Evolutionary conservation across 2,113 vertebrate species (phyloP), one percentile per base, ranked within the genome.

Genomic region (Herpetotheres cachinnans): DNA sequence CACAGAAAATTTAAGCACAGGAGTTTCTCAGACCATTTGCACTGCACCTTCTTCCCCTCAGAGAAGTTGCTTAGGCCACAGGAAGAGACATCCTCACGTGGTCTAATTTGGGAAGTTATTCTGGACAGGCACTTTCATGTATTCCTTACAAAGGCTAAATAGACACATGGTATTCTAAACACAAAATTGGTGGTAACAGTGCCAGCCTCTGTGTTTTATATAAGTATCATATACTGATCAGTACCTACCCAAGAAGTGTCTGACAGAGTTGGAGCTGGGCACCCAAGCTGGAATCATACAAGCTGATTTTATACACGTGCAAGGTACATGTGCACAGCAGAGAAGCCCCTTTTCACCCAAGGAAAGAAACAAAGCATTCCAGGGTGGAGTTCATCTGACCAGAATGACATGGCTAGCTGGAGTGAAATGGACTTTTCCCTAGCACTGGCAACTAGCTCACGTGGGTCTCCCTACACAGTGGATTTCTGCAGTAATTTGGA

Each of bases 321-420:
- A 56, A 80, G 25, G 12, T 27, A 12, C 12, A 5, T 1, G 26
- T 24, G 34, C 24, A 12, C 10, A 52, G 8, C 8, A 54, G 20
- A 29, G 47, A 6, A 65, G 24, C 3, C 73, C 21, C 40, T 70
- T 72, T 22, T 56, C 29, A 50, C 32, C 11, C 2, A 3, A 29
- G 46, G n/a, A n/a, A 26, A 72, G 34, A 44, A n/a, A 67, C 1
- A 1, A 4, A 11, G 8, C 3, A 1, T 65, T 89, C 40, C 15
- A 34, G 40, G 29, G 20, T 10, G 11, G 32, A 36, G 11, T 21
- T 88, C 42, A 40, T 67, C 54, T 65, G 47, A 20, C 2, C 0
- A 0, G 2, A 42, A 6, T 2, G 36, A 11, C 13, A 7, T 2
- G 4, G 42, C 13, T 44, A 55, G 8, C 19, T 69, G 32, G 10